phyloP scores from a whole-genome alignment of 1,140 invertebrate species.

The Listronotus bonariensis region DNA sequence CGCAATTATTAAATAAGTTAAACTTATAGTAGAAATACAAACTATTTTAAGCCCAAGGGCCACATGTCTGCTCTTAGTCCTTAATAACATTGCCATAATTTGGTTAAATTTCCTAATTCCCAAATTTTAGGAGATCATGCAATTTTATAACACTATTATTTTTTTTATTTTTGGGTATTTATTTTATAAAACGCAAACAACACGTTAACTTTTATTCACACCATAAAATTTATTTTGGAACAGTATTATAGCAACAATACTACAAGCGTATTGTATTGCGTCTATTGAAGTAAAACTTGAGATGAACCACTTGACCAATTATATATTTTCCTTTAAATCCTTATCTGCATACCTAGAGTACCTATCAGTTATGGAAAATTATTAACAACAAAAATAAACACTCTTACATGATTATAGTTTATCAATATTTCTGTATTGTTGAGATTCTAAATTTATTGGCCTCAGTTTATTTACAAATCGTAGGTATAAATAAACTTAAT shows the following conservation, averaged over 20 bases:
- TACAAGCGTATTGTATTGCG: not conserved
- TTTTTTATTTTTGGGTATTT: too few species aligned
- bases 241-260: too few species aligned
- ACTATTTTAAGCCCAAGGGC: conserved; percentile 41
- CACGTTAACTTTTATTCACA: not conserved
- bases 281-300: conserved; percentile 26
- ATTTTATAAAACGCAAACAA: not conserved
- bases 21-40: conserved; percentile 40
- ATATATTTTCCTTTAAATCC: conserved; percentile 10
- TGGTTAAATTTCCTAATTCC: not conserved
- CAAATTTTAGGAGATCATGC: not conserved
- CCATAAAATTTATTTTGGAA: too few species aligned
- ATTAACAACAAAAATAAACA: conserved; percentile 15
- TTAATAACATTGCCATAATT: conserved; percentile 46
- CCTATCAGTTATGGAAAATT: conserved; percentile 38
- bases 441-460: conserved; percentile 4
- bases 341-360: not conserved
- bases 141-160: not conserved
- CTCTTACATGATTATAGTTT: conserved; percentile 6
- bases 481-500: conserved; percentile 2
- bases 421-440: conserved; percentile 15
- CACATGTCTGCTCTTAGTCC: conserved; percentile 45
- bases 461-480: conserved; percentile 10
- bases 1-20: conserved; percentile 39
- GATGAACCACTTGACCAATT: conserved; percentile 27